Evolutionary conservation across 2,797 vertebrate genomes (phyloP), one percentile per base, ranked within the genome.

Genomic region (Otus scops): DNA sequence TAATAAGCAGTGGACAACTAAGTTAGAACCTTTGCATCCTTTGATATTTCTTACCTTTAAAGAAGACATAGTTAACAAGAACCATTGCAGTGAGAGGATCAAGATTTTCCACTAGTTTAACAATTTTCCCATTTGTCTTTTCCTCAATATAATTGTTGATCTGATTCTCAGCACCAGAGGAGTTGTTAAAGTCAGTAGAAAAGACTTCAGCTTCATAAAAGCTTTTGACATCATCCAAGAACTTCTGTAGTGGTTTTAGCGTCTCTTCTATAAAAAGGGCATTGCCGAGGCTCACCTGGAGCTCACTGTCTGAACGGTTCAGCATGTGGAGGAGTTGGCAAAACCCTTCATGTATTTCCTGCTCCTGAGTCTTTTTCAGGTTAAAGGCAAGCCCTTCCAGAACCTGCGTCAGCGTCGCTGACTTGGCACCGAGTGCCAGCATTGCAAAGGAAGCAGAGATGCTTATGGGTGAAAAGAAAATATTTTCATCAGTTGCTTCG

Each of bases 401-500:
- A 88, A 99, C 94, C 97, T 99, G 98, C 2, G 60, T 96, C 80
- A 97, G 96, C 27, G 98, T 99, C 1, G 94, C 82, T 1, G 85
- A 97, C 4, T 88, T 90, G 36, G 98, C 98, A 13, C 99, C 99
- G 0, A 98, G 74, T 6, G 98, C 97, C 84, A 99, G 70, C 98
- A 98, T 97, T 89, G 98, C 98, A 47, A 99, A 98, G 82, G 98
- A 97, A 2, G 97, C 75, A n/a, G 98, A 97, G 96, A 99, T 98
- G 89, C 98, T 98, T 93, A 99, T 73, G 0, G 98, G 99, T 0
- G 99, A 99, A 93, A 98, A 99, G 97, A 99, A 99, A 96, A 99
- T 97, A 94, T 99, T 99, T 87, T 98, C 96, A 36, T 95, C 75
- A 0, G 74, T 97, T n/a, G 74, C 77, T 28, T 96, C 96, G 0